Evolutionary conservation across 2,888 invertebrate genomes (phyloP).

Genomic region (Volucella inflata): DNA sequence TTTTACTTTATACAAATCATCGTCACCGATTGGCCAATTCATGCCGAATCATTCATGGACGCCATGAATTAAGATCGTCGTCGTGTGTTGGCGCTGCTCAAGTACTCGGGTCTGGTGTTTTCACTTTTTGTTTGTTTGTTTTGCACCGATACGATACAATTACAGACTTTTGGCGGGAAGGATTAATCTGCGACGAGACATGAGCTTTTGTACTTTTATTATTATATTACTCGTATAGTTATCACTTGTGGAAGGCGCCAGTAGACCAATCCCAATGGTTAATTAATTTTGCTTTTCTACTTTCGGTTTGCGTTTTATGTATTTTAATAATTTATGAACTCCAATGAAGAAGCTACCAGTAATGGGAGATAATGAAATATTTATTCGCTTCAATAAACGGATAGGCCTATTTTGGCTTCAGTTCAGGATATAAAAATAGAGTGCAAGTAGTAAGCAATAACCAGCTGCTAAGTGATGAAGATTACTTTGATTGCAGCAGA

Average conservation of each 20-base stretch:
- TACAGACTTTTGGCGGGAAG: constrained; percentile 14
- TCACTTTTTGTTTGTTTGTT: neutral
- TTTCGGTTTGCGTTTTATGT: constrained; percentile 7
- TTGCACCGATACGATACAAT: constrained; percentile 2
- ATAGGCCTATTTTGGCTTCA: too few species aligned
- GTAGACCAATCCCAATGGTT: constrained; percentile 4
- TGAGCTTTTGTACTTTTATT: neutral
- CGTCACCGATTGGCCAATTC: constrained; percentile 42
- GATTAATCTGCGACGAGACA: constrained; percentile 30
- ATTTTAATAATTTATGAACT: neutral
- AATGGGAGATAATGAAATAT: too few species aligned
- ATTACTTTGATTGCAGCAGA: too few species aligned
- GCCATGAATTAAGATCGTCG: constrained; percentile 46
- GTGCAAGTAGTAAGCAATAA: too few species aligned
- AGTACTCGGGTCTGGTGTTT: neutral
- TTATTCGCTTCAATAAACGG: too few species aligned
- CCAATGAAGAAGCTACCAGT: too few species aligned
- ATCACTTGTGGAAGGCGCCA: constrained; percentile 6
- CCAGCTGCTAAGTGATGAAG: too few species aligned
- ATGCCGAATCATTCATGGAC: constrained; percentile 52
- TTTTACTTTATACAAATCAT: constrained; percentile 33
- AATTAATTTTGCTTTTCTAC: constrained; percentile 8
- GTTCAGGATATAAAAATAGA: too few species aligned
- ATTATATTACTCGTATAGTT: too few species aligned
- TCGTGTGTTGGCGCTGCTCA: constrained; percentile 12